Base-by-base conservation (phyloP, 1,140 invertebrate species). In the Drosophila nannoptera region DNA sequence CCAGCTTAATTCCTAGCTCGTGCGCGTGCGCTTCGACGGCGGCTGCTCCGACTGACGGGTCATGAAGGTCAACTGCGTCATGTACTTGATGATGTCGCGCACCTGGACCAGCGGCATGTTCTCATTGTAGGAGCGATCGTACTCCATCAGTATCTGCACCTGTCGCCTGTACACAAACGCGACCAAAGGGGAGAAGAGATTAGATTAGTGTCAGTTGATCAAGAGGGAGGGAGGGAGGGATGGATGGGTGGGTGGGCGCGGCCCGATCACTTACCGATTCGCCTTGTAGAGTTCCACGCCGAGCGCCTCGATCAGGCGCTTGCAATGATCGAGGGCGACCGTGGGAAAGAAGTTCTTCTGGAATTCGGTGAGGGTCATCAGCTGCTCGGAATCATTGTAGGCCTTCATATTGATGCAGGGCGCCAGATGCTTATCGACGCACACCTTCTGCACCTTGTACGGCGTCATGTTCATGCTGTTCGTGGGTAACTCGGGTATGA, bases 41-140 rank as follows among this genome's bases (percentile, higher is more conserved):
- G 84, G 87, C 74, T 88, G 77, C 72, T 89, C 87, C 70, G 88
- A 77, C 49, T 88, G 87, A 65, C 87, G 78, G 86, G 95, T 91
- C 92, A 96, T 94, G 89, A 95, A 95, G 84, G 94, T 95, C 88
- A 96, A 90, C 89, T 96, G 95, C n/a, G 94, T 94, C 94, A 96
- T 95, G 87, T 93, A 96, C 72, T 94, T 93, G 90, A 95, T 94
- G 54, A 96, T 93, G 90, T 94, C 94, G 63, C 93, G 92, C 59
- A 96, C 94, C 90, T 94, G 94, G 43, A 96, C 94, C 62, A 96
- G 89, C 29, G 94, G 93, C 73, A 94, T 81, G 61, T 90, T 92
- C 45, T 92, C 87, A 12, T 92, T 93, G 69, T 93, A 92, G 89
- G 92, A 93, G 80, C 94, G 95, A 62, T 94, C 94, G 50, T 92